Conservation (phyloP, 2,113 vertebrate species). For the Beaufortia kweichowensis region DNA sequence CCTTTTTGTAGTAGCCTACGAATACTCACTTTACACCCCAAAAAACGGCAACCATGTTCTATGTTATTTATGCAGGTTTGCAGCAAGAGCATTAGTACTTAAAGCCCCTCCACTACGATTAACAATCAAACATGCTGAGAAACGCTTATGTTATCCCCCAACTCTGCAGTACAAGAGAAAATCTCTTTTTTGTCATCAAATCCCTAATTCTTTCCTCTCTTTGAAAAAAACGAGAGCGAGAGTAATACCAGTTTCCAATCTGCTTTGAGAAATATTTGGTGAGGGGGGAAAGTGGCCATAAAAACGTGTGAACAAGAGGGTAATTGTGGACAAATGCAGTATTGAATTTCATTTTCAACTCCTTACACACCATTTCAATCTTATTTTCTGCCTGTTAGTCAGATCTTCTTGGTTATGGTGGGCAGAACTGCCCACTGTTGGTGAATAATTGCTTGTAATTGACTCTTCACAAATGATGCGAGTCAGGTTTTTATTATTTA, state of each 20-base stretch:
- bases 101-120: constrained; percentile 62
- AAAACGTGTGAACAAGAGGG: constrained; percentile 88
- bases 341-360: constrained; percentile 94
- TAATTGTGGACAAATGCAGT: constrained; percentile 92
- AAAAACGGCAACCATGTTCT: constrained; percentile 45
- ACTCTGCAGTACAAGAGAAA: constrained; percentile 64
- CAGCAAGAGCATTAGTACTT: constrained; percentile 57
- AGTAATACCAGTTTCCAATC: constrained; percentile 87
- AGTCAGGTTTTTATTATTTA: constrained; percentile 79
- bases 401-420: constrained; percentile 89
- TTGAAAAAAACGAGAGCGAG: constrained; percentile 35
- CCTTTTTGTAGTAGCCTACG: constrained; percentile 36
- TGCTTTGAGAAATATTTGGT: constrained; percentile 89
- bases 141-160: constrained; percentile 62
- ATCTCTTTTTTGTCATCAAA: constrained; percentile 73
- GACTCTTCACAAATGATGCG: constrained; percentile 84
- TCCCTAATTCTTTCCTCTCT: constrained; percentile 82
- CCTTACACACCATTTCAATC: constrained; percentile 94
- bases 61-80: constrained; percentile 62
- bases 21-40: constrained; percentile 46
- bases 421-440: constrained; percentile 86
- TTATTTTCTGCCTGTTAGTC: constrained; percentile 96
- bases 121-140: constrained; percentile 66
- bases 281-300: constrained; percentile 73
- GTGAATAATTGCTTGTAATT: constrained; percentile 90